These are phyloP conservation scores for Aradophagus sp. DNA, from an alignment of 1,140 invertebrate genomes.

Conservation along the genomic window DNA sequence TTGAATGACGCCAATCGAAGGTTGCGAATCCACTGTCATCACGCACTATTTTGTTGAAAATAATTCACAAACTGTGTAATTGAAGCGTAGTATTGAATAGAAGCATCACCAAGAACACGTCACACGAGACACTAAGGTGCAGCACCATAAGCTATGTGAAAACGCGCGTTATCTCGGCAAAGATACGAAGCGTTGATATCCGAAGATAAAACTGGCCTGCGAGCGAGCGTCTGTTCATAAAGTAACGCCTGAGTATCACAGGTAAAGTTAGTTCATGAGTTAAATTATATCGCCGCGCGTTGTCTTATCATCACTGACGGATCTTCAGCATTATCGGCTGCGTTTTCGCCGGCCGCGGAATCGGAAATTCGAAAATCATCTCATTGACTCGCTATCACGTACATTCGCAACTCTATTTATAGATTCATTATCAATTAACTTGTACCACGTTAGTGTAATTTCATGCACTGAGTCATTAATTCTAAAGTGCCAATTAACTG, in stretches of 20 bases:
- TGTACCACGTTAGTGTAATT: neutral
- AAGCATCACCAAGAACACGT: slow-evolving; percentile 11
- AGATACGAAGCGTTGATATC: slow-evolving; percentile 69
- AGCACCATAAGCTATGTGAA: slow-evolving; percentile 58
- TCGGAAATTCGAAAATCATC: slow-evolving; percentile 17
- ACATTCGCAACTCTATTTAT: slow-evolving; percentile 8
- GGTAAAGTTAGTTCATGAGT: slow-evolving; percentile 43
- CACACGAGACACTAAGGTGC: slow-evolving; percentile 5
- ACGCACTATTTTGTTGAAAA: slow-evolving; percentile 3
- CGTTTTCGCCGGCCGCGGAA: slow-evolving; percentile 11
- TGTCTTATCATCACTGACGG: slow-evolving; percentile 34
- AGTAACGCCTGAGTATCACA: slow-evolving; percentile 34
- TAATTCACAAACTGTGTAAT: slow-evolving; percentile 9
- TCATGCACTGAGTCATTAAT: slow-evolving; percentile 8
- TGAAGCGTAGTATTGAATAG: neutral
- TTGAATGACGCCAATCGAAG: no score
- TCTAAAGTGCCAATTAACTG: slow-evolving; percentile 16
- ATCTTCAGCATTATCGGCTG: slow-evolving; percentile 29
- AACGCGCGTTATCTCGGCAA: slow-evolving; percentile 64
- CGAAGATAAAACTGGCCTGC: slow-evolving; percentile 64
- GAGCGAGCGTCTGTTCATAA: slow-evolving; percentile 47
- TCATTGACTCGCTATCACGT: neutral
- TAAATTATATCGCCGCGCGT: slow-evolving; percentile 24
- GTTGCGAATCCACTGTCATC: slow-evolving; percentile 14
- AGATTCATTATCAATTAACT: slow-evolving; percentile 21